Evolutionary conservation across 2,888 invertebrate genomes (phyloP), one percentile per base, ranked within the genome.

Genomic region (Eremobia ochroleuca): DNA sequence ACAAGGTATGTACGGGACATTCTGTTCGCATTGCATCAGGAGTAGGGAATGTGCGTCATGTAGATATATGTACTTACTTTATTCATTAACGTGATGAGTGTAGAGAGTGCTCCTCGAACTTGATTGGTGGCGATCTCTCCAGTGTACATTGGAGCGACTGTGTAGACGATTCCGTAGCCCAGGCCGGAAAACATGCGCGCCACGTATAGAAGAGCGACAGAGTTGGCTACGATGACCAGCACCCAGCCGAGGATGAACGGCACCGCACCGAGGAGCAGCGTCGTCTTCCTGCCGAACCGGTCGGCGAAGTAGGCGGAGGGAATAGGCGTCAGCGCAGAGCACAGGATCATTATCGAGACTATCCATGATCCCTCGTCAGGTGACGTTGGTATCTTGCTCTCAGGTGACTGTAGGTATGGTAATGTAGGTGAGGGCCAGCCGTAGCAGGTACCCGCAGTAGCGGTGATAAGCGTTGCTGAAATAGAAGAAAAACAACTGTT

Each of bases 181-280:
- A 98, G 92, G 0, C 98, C 98, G 55, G 97, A 97, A 91, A 98
- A 96, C 94, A 98, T 97, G 62, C 97, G 94, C 0, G 97, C 96
- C 11, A 97, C 94, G 92, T 97, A 97, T n/a, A 98, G 94, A 67
- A 97, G 90, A 62, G 96, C 93, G 2, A 97, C 97, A 8, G 96
- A 97, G 72, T 96, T 95, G 46, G 98, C 97, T 55, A 97, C 93
- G 82, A 97, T 97, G 86, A 98, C 97, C 86, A 98, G 93, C 55
- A 98, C 91, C 98, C 98, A 98, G 80, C 98, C 97, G 59, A 97
- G 71, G 83, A 97, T 97, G 88, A 97, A 97, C 0, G 98, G 97
- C 13, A 98, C 88, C 0, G 97, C 97, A 25, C 97, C 96, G 58
- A 97, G 92, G 25, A 98, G 94, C 2, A 98, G 95, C n/a, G 97